Base-by-base conservation (phyloP, 2,888 invertebrate genomes). In the Dexiosoma caninum region DNA sequence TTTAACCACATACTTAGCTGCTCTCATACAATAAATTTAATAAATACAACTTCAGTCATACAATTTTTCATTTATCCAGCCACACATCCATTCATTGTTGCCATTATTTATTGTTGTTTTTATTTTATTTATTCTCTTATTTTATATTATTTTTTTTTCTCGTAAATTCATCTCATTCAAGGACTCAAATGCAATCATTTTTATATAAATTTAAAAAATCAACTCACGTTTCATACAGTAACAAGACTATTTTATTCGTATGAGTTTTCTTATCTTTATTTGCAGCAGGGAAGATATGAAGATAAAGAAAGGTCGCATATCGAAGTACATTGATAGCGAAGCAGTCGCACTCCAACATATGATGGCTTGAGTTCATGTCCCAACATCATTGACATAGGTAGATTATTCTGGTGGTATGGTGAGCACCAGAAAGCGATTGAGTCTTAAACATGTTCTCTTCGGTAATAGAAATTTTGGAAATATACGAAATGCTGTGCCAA, bases 1-100 rank as follows among this genome's bases (percentile, higher is more conserved):
- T 80, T 80, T 80, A 80, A 67, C 78, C 77, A 78, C 70, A 78
- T 66, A 71, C 74, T 80, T 80, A 74, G 51, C 59, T 53, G 19
- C 42, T 66, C 37, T 30, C 23, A 21, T 32, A 55, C 35, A 60
- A 49, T 62, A 57, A n/a, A n/a, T n/a, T n/a, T 16, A 1, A 30
- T 12, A 21, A 46, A 62, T 40, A 71, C 57, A 42, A 62, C 64
- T 62, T 70, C 70, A 64, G 27, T 62, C 62, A 62, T 49, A 37
- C 67, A 49, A 49, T 19, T 42, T 19, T 42, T 67, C 59, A 67
- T 59, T 42, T 59, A 60, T 75, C 23, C 62, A 49, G 1, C 21
- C 62, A 55, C 21, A 27, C 35, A 30, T 14, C n/a, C 37, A 44
- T 37, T 49, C 46, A 72, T 32, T 64, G 67, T 23, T 21, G 53